Percentiles rank a stretch among this genome's conserved stretches.
These are phyloP conservation scores for Bradypus variegatus DNA, from an alignment of 2,797 vertebrate species.

Conservation along the genomic window DNA sequence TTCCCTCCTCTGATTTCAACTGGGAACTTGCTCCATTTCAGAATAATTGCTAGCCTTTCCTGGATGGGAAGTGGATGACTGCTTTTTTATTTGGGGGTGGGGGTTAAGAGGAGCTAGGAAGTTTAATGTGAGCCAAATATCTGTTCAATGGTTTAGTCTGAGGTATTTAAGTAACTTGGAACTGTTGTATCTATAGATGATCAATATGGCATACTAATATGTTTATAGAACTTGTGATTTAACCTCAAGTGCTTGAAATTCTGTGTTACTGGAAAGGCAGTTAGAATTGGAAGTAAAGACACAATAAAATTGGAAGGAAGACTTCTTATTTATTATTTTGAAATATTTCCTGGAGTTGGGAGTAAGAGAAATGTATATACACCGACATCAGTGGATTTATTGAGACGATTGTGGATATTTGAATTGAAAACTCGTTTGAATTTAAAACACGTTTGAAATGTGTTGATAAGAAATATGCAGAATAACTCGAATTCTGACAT, in stretches of 20 bases:
- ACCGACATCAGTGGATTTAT: constrained; percentile 1
- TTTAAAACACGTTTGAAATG: neutral
- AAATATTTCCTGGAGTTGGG: constrained; percentile 36
- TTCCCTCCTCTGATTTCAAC: neutral
- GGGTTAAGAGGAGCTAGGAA: neutral
- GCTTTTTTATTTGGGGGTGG: neutral
- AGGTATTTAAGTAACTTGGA: constrained; percentile 44
- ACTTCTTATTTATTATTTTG: constrained; percentile 34
- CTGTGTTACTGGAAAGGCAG: constrained; percentile 31
- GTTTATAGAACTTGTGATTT: constrained; percentile 35
- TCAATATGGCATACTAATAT: constrained; percentile 41
- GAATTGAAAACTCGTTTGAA: neutral
- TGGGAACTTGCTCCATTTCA: constrained; percentile 10
- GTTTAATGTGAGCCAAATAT: constrained; percentile 2
- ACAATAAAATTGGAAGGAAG: neutral
- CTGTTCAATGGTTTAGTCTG: neutral
- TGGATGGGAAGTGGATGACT: neutral
- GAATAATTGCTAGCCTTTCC: constrained; percentile 6
- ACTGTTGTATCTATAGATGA: constrained; percentile 26
- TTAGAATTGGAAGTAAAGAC: constrained; percentile 25
- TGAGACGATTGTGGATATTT: constrained; percentile 1
- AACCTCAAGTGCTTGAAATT: constrained; percentile 32
- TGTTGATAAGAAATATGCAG: constrained; percentile 20
- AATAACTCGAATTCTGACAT: constrained; percentile 27
- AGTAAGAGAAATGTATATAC: neutral